Evolutionary conservation across 1,140 invertebrate species (phyloP).

Genomic region (Drosophila takahashii): DNA sequence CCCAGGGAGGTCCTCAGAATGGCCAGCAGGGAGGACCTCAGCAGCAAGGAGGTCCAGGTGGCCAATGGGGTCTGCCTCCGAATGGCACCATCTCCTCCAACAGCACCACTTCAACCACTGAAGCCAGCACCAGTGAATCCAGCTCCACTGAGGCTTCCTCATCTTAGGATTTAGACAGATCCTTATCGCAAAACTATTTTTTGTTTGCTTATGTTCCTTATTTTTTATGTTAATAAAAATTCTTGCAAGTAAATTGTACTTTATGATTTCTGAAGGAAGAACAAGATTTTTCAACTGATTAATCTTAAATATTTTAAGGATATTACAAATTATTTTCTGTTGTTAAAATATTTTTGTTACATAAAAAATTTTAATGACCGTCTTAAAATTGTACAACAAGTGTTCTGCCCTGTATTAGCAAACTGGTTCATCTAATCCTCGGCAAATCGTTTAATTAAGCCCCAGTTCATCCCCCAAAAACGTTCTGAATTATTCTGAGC

Average conservation of each 20-base stretch:
- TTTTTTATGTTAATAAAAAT: background rate
- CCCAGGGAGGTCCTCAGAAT: slow-evolving; percentile 12
- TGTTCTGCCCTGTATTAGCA: no score
- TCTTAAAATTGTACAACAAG: no score
- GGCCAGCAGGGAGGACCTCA: slow-evolving; percentile 4
- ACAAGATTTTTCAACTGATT: no score
- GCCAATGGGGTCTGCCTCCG: background rate
- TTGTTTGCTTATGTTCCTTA: background rate
- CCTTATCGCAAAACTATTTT: background rate
- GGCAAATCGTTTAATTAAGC: slow-evolving; percentile 47
- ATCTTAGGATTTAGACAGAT: background rate
- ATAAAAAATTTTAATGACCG: no score
- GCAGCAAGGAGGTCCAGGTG: background rate
- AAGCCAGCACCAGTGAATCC: background rate
- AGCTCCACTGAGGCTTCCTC: slow-evolving; percentile 4
- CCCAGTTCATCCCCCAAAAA: slow-evolving; percentile 1
- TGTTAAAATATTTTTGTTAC: no score
- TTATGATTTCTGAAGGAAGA: no score
- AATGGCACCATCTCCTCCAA: slow-evolving; percentile 21
- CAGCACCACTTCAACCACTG: background rate
- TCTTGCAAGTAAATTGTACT: background rate
- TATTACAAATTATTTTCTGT: no score
- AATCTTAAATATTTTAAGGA: no score
- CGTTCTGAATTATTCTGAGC: background rate
- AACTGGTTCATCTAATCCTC: background rate